Evolutionary conservation across 2,797 vertebrate genomes (phyloP).

Genomic region (Gallirallus australis): DNA sequence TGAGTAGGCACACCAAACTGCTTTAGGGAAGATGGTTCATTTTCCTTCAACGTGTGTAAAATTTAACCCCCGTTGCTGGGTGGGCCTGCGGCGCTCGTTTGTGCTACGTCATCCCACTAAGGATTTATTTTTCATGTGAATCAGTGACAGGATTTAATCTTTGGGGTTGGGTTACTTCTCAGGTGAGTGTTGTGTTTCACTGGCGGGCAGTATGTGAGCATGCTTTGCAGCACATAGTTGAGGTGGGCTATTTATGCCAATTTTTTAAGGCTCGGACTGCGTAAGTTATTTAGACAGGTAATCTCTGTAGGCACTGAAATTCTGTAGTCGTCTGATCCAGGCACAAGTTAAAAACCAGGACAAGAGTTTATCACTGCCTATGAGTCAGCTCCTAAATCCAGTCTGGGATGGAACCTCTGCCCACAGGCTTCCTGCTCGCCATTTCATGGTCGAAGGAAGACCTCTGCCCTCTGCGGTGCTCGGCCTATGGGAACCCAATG

Average conservation of each 20-base stretch:
- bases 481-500: not conserved
- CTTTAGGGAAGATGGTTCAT: not conserved
- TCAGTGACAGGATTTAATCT: not conserved
- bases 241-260: not conserved
- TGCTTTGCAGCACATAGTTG: not conserved
- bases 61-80: not conserved
- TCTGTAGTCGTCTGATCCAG: slow-evolving; percentile 53
- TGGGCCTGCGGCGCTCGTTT: not conserved
- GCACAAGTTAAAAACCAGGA: not conserved
- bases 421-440: not conserved
- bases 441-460: not conserved
- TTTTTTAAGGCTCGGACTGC: not conserved
- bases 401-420: not conserved
- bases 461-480: not conserved
- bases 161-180: not conserved
- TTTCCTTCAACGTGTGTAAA: not conserved
- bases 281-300: not conserved
- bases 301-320: slow-evolving; percentile 29
- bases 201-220: not conserved
- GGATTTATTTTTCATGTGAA: slow-evolving; percentile 36
- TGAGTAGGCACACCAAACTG: not conserved
- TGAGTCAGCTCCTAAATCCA: slow-evolving; percentile 37
- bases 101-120: not conserved
- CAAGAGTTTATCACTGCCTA: not conserved
- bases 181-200: not conserved